phyloP scores from a whole-genome alignment of 2,113 vertebrate species.

The Toxotes chatareus region DNA sequence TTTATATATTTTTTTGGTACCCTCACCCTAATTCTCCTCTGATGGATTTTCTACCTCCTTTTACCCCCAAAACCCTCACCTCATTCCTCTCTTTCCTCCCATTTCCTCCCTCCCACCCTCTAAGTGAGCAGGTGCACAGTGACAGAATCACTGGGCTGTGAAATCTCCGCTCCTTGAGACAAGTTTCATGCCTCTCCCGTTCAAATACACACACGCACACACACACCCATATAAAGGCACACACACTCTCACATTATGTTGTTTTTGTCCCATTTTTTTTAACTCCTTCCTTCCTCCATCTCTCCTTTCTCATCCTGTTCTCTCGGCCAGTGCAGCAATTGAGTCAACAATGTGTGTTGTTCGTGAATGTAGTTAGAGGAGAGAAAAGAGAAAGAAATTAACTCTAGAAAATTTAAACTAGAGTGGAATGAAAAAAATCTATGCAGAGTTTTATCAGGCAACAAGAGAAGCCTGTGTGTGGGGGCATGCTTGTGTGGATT shows the following conservation, averaged over 20 bases:
- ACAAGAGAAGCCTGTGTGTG: constrained; percentile 22
- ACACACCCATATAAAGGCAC: neutral
- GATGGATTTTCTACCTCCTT: constrained; percentile 49
- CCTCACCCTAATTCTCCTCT: constrained; percentile 15
- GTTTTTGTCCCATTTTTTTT: constrained; percentile 56
- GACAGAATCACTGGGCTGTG: constrained; percentile 77
- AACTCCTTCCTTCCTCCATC: constrained; percentile 10
- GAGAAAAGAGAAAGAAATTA: constrained; percentile 1
- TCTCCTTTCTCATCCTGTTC: constrained; percentile 21
- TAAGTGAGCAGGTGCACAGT: constrained; percentile 77
- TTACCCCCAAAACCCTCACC: constrained; percentile 30
- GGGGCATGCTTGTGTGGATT: neutral
- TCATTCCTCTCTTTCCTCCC: constrained; percentile 46
- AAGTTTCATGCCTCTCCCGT: constrained; percentile 56
- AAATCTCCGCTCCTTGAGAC: constrained; percentile 76
- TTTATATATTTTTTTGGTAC: constrained; percentile 1
- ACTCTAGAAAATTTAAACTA: constrained; percentile 1
- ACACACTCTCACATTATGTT: constrained; percentile 26
- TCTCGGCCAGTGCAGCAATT: constrained; percentile 12
- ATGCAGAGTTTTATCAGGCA: constrained; percentile 48
- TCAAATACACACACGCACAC: constrained; percentile 45
- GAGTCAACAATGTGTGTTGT: constrained; percentile 37
- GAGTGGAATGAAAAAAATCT: constrained; percentile 39
- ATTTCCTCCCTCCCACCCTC: constrained; percentile 47
- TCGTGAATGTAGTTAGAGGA: constrained; percentile 14